These are phyloP conservation scores for Corapipo altera DNA, from an alignment of 2,113 vertebrate genomes.

Conservation along the genomic window DNA sequence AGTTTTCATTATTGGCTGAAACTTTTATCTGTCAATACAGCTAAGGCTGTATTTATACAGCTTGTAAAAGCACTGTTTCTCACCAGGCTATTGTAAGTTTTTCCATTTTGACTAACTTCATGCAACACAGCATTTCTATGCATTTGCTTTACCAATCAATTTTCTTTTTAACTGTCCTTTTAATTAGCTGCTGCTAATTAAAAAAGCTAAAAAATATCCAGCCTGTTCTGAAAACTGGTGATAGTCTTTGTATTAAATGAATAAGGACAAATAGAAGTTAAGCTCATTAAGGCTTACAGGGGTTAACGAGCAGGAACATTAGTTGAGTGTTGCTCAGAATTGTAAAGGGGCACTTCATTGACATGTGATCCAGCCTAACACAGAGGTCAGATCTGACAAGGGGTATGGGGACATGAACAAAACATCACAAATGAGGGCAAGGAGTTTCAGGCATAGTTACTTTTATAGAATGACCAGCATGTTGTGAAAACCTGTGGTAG, in stretches of 20 bases:
- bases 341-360: not conserved
- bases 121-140: not conserved
- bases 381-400: not conserved
- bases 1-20: not conserved
- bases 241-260: slow-evolving; percentile 16
- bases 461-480: not conserved
- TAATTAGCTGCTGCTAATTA: slow-evolving; percentile 47
- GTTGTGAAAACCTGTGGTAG: not conserved
- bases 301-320: slow-evolving; percentile 12
- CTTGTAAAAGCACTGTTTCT: not conserved
- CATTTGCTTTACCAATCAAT: not conserved
- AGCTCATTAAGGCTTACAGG: slow-evolving; percentile 20
- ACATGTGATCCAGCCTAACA: not conserved
- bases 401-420: not conserved
- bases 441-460: not conserved
- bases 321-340: not conserved
- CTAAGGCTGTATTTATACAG: not conserved
- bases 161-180: slow-evolving; percentile 2
- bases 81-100: not conserved
- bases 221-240: not conserved
- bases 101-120: not conserved
- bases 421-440: not conserved
- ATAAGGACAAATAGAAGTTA: slow-evolving; percentile 44
- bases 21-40: not conserved
- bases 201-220: not conserved